These are phyloP conservation scores for Rhamphomyia laevipes DNA, from an alignment of 2,888 invertebrate genomes.

Conservation along the genomic window DNA sequence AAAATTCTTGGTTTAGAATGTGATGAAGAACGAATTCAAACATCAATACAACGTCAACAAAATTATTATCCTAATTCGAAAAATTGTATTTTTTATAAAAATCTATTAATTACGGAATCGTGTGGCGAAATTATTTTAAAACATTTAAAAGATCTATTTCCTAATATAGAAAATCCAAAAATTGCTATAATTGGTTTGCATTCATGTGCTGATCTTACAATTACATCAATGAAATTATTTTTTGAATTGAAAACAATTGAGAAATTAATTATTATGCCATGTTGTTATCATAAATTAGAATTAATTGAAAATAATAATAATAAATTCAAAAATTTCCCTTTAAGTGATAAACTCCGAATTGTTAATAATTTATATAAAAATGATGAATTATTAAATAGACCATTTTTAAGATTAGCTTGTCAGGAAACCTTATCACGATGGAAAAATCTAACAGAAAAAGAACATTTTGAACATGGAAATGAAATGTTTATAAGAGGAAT, in stretches of 20 bases:
- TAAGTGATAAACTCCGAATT: slow-evolving; percentile 43
- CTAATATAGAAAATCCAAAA: slow-evolving; percentile 15
- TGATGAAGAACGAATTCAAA: slow-evolving; percentile 42
- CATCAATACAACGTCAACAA: slow-evolving; percentile 46
- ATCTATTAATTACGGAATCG: slow-evolving; percentile 43
- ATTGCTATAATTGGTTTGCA: slow-evolving; percentile 52
- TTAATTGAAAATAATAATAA: slow-evolving; percentile 16
- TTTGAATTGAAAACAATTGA: slow-evolving; percentile 43
- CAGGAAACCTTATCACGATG: slow-evolving; percentile 51
- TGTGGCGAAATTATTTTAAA: slow-evolving; percentile 40
- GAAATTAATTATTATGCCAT: slow-evolving; percentile 56
- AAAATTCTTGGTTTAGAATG: slow-evolving; percentile 58
- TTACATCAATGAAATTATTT: slow-evolving; percentile 55
- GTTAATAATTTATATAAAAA: slow-evolving; percentile 22
- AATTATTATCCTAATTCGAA: slow-evolving; percentile 43
- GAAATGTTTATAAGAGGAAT: slow-evolving; percentile 50
- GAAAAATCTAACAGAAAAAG: slow-evolving; percentile 37
- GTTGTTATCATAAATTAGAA: slow-evolving; percentile 66
- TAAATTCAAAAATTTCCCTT: slow-evolving; percentile 53
- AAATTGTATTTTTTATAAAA: slow-evolving; percentile 44
- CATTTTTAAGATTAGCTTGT: slow-evolving; percentile 61
- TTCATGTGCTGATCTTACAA: slow-evolving; percentile 65
- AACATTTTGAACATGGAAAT: slow-evolving; percentile 34
- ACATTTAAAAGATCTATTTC: slow-evolving; percentile 32
- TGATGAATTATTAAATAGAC: slow-evolving; percentile 41